Evolutionary conservation across 2,797 vertebrate species (phyloP).

Genomic region (Columba guinea): DNA sequence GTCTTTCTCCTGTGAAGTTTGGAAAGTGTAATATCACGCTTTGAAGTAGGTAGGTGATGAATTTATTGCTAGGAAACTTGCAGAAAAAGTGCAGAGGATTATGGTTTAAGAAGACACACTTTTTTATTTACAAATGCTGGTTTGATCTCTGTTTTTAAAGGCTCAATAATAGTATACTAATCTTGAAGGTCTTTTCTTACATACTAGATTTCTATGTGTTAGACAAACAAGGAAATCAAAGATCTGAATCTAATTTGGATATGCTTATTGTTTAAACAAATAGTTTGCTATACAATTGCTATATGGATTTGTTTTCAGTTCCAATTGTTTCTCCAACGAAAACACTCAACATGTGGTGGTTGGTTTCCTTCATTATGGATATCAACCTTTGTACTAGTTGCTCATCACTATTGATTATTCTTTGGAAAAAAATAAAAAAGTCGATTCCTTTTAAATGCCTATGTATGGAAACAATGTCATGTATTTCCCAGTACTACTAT

Average conservation of each 20-base stretch:
- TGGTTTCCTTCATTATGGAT: neutral
- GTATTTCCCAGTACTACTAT: conserved; percentile 34
- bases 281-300: neutral
- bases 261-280: neutral
- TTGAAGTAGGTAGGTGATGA: neutral
- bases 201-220: neutral
- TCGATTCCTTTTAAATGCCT: neutral
- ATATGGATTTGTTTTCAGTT: neutral
- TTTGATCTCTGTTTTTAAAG: neutral
- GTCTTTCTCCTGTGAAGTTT: neutral
- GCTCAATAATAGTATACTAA: neutral
- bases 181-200: neutral
- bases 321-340: neutral
- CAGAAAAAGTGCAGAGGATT: neutral
- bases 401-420: neutral
- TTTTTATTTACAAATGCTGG: neutral
- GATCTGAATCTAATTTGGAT: neutral
- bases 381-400: neutral
- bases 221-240: neutral
- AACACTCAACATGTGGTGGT: rapidly evolving
- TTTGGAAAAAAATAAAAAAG: neutral
- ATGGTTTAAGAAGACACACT: neutral
- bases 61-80: neutral
- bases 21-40: neutral
- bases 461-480: neutral